Conservation (phyloP, 2,888 invertebrate species). For the Bhutanitis thaidina region DNA sequence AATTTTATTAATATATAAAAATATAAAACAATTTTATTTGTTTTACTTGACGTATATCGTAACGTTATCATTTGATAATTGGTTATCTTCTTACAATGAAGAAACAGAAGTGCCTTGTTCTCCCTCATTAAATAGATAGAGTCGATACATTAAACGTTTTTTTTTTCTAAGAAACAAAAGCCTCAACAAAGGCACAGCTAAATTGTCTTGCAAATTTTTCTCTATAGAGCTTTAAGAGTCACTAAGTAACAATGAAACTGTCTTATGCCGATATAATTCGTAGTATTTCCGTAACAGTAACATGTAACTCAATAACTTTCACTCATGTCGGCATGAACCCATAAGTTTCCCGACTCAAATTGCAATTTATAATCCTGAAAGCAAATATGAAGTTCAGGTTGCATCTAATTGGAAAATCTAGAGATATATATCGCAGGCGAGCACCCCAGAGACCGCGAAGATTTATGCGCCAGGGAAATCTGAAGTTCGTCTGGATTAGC, state of each 20-base stretch:
- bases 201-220: background rate
- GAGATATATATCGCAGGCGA: constrained; percentile 51
- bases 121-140: background rate
- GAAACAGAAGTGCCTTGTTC: background rate
- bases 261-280: background rate
- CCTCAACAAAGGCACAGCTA: background rate
- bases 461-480: constrained; percentile 30
- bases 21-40: too few relatives aligned
- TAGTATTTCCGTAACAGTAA: background rate
- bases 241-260: background rate
- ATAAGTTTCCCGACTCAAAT: constrained; percentile 31
- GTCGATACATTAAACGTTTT: background rate
- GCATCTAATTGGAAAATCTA: constrained; percentile 69
- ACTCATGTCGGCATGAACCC: background rate
- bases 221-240: background rate
- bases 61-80: too few relatives aligned
- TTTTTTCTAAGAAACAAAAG: background rate
- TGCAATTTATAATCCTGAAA: constrained; percentile 44
- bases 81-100: background rate
- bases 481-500: constrained; percentile 28
- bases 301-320: background rate
- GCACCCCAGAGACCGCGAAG: constrained; percentile 33
- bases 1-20: too few relatives aligned
- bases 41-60: too few relatives aligned
- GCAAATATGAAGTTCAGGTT: constrained; percentile 61